These are phyloP conservation scores for Leptosomus discolor DNA, from an alignment of 2,113 vertebrate species.

Conservation along the genomic window DNA sequence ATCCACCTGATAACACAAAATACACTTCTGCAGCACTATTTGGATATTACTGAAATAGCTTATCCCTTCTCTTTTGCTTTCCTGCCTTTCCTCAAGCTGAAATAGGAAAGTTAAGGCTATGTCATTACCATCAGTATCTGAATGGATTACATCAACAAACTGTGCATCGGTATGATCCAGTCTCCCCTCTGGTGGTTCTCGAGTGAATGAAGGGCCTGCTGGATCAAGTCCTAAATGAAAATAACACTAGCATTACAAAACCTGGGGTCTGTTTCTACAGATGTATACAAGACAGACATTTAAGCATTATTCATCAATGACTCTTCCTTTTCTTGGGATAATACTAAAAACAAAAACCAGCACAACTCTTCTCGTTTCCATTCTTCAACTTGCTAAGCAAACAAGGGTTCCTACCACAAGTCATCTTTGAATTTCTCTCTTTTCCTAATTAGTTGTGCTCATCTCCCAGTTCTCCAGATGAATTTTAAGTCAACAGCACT, in stretches of 20 bases:
- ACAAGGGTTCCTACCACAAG: neutral
- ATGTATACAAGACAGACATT: neutral
- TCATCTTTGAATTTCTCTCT: neutral
- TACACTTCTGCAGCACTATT: neutral
- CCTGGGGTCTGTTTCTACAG: neutral
- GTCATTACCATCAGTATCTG: slow-evolving; percentile 85
- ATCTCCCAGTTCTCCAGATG: neutral
- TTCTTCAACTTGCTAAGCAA: neutral
- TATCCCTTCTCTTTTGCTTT: neutral
- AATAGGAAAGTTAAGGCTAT: neutral
- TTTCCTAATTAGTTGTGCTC: neutral
- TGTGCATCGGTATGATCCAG: slow-evolving; percentile 86
- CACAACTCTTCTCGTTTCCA: neutral
- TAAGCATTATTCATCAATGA: neutral
- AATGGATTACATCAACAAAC: slow-evolving; percentile 94
- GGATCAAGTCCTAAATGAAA: slow-evolving; percentile 87
- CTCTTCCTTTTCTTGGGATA: neutral
- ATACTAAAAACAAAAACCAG: neutral
- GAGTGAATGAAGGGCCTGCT: slow-evolving; percentile 87
- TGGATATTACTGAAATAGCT: neutral
- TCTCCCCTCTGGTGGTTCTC: slow-evolving; percentile 69
- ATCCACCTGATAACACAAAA: neutral
- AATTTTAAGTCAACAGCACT: neutral
- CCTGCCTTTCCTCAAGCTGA: neutral
- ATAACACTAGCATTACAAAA: neutral